Base-by-base conservation (phyloP, 2,797 vertebrate genomes). In the Hippopotamyrus pictus region DNA sequence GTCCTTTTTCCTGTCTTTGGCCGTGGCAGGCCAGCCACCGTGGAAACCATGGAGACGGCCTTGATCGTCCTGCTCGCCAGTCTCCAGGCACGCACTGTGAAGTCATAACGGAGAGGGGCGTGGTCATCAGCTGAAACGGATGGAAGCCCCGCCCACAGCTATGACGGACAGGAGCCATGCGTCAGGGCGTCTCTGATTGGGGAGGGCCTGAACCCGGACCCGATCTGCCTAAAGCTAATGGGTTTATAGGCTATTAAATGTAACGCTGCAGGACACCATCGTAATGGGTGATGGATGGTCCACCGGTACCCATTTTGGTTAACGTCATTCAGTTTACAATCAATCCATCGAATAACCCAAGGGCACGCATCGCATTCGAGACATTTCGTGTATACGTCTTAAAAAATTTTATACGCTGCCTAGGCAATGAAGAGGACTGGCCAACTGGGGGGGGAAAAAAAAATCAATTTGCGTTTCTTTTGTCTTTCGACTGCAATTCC, bases 251-350 rank as follows among this genome's bases (percentile, higher is more conserved):
- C 48, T 25, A 84, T 84, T 84, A 84, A 51, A 84, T 2, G 82
- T 84, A 84, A 84, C 11, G 8, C 82, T 51, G 82, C 44, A 84
- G 82, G 46, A 84, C 82, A 84, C n/a, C 19, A 7, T 84, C 19
- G 8, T 84, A 84, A 84, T 51, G 48, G 44, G n/a, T 84, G 82
- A 84, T 84, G 82, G 82, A 84, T 84, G 46, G 82, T 12, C 48
- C n/a, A 25, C 46, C 11, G 19, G 82, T 84, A 84, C n/a, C 46
- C 82, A 84, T 84, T 84, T 84, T 46, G 51, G 82, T 84, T 84
- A 84, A 51, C 46, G 46, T 84, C 82, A 51, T 84, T 84, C 82
- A 84, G 82, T 51, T 51, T 48, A 51, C 22, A 84, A 48, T 51
- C 82, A 84, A 48, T 51, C 82, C 82, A 84, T 46, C 44, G 44